A percentile compares a stretch with the other conserved stretches of the same genome.
Evolutionary conservation across 1,140 invertebrate species (phyloP).

Genomic region (Branchinecta lynchi): DNA sequence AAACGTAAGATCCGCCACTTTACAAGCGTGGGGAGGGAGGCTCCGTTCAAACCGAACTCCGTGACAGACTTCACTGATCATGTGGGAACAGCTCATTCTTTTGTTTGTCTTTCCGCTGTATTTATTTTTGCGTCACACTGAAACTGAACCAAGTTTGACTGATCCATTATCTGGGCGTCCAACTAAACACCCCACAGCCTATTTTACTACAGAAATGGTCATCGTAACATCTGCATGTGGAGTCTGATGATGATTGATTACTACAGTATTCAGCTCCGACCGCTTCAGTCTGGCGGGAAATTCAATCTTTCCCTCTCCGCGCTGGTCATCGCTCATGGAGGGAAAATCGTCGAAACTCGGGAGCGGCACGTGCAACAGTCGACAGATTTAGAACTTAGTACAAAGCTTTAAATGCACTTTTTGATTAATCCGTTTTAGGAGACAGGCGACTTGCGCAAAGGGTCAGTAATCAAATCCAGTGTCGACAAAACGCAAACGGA

Average conservation of each 20-base stretch:
- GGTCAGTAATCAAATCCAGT: not conserved
- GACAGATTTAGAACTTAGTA: not conserved
- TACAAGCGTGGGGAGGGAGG: too few relatives aligned
- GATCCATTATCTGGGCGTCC: too few relatives aligned
- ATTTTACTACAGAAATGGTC: too few relatives aligned
- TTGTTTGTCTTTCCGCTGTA: too few relatives aligned
- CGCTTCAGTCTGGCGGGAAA: not conserved
- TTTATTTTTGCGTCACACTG: too few relatives aligned
- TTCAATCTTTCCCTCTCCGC: slow-evolving; percentile 1
- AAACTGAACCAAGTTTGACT: too few relatives aligned
- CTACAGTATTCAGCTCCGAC: not conserved
- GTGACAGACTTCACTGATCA: too few relatives aligned
- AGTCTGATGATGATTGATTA: not conserved
- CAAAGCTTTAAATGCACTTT: not conserved
- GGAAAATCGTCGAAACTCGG: not conserved
- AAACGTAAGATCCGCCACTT: too few relatives aligned
- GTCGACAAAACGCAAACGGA: not conserved
- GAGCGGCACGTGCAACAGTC: not conserved
- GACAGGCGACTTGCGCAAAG: not conserved
- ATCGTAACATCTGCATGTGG: too few relatives aligned
- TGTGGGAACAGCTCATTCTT: too few relatives aligned
- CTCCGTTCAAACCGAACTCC: too few relatives aligned
- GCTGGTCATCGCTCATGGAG: not conserved
- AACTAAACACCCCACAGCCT: too few relatives aligned
- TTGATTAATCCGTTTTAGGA: slow-evolving; percentile 1